Conservation (phyloP, 2,888 invertebrate species). For the Emmelina monodactyla region DNA sequence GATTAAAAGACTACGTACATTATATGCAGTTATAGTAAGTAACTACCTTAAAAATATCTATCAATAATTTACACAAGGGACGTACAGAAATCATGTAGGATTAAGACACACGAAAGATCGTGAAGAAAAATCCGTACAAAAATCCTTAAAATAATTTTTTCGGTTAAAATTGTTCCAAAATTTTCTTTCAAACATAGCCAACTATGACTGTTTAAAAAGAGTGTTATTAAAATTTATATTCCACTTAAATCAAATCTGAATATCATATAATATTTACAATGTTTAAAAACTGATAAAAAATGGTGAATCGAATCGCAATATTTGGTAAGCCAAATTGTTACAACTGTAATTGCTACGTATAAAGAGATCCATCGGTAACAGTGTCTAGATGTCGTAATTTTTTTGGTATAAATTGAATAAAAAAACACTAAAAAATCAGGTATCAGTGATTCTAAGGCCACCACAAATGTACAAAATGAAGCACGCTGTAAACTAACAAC, state of each 20-base stretch:
- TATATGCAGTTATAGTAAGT: constrained; percentile 57
- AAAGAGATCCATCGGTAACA: constrained; percentile 65
- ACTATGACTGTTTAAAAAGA: background rate
- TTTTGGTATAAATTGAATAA: constrained; percentile 63
- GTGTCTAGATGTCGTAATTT: constrained; percentile 54
- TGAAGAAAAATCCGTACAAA: constrained; percentile 15
- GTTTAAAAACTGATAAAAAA: constrained; percentile 38
- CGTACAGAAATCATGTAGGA: constrained; percentile 34
- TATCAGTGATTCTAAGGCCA: constrained; percentile 43
- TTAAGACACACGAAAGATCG: constrained; percentile 25
- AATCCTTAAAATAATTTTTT: constrained; percentile 37
- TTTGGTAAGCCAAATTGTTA: constrained; percentile 47
- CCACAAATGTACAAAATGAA: constrained; percentile 14
- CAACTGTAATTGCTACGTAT: constrained; percentile 38
- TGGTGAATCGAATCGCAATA: constrained; percentile 28
- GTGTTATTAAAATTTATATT: constrained; percentile 9
- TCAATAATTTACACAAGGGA: constrained; percentile 62
- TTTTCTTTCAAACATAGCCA: constrained; percentile 1
- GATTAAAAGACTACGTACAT: constrained; percentile 61
- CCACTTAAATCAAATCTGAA: constrained; percentile 28
- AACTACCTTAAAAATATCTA: constrained; percentile 40
- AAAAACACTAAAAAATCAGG: constrained; percentile 51
- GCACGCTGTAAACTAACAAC: background rate
- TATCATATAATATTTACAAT: constrained; percentile 43
- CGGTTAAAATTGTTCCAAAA: constrained; percentile 11